Base-by-base conservation (phyloP, 2,888 invertebrate genomes). In the Pseudanteris insignis region DNA sequence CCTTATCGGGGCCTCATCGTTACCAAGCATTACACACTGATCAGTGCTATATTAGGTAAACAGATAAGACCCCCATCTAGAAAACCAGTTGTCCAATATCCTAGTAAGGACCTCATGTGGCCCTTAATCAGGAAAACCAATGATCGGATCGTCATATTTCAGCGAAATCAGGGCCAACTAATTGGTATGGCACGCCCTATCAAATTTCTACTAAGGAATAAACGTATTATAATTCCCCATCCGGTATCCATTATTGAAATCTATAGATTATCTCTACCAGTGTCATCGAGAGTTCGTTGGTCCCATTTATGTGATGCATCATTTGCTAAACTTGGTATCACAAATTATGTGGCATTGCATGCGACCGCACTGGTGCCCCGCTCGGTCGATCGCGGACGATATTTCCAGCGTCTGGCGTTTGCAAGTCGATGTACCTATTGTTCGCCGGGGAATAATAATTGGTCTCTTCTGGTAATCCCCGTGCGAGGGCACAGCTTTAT, bases 391-490 rank as follows among this genome's bases (percentile, higher is more conserved):
- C 62, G 60, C 14, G 50, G 32, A 51, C 51, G 47, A 51, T 62
- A 62, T 57, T 62, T 47, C 10, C 47, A 14, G 47, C 21, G 51
- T 44, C 55, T 61, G 63, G 59, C 63, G 60, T 65, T 63, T 47
- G 43, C 57, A 29, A 43, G 36, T 47, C 59, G 55, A 43, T 47
- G 47, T 53, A 47, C 60, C 63, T 57, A 67, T 65, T 62, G 67
- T 68, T 69, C 70, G 60, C 58, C 51, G 63, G 64, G 62, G 70
- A 68, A 69, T 70, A 68, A 71, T 70, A 71, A 70, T 71, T 68
- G 70, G 67, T 65, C 68, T 62, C 65, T 64, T 38, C 65, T 64
- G 67, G 67, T 69, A 69, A 70, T 68, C 66, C 66, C 63, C 53
- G 44, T 29, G 29, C 48, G 37, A 38, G 44, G 44, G 37, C 44